phyloP scores from a whole-genome alignment of 2,888 invertebrate species.

The Leptopterna dolabrata region DNA sequence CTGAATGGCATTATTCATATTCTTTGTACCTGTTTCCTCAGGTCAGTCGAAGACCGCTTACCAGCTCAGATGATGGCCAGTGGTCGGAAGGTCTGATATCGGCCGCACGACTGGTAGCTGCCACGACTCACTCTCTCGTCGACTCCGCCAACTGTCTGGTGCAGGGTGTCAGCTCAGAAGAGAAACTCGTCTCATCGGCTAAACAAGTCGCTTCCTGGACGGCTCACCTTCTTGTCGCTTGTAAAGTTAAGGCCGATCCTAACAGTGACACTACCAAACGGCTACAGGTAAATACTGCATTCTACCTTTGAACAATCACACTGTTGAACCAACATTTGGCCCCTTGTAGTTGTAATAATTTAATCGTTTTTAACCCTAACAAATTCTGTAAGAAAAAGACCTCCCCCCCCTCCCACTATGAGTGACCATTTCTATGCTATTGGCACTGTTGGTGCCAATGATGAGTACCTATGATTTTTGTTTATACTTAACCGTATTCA shows the following conservation, averaged over 20 bases:
- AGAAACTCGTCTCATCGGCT: slow-evolving; percentile 95
- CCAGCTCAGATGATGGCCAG: slow-evolving; percentile 94
- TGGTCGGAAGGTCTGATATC: slow-evolving; percentile 98
- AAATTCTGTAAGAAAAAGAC: too few species aligned
- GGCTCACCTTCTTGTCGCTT: slow-evolving; percentile 96
- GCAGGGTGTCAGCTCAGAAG: slow-evolving; percentile 91
- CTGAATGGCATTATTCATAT: too few species aligned
- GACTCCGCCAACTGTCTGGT: slow-evolving; percentile 98
- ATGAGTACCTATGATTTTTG: too few species aligned
- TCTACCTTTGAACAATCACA: too few species aligned
- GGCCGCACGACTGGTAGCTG: slow-evolving; percentile 94
- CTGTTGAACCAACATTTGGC: not conserved
- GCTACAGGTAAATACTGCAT: slow-evolving; percentile 72
- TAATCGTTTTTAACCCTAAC: too few species aligned
- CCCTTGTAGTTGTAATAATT: too few species aligned
- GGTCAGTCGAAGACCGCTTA: slow-evolving; percentile 80
- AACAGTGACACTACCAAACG: slow-evolving; percentile 93
- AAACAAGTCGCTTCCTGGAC: slow-evolving; percentile 97
- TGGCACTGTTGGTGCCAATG: too few species aligned
- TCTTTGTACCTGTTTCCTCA: slow-evolving; percentile 53
- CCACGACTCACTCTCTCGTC: slow-evolving; percentile 96
- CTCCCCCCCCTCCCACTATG: too few species aligned
- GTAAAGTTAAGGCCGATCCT: slow-evolving; percentile 97
- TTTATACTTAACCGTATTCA: too few species aligned
- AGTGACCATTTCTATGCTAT: too few species aligned